Base-by-base conservation (phyloP, 92 coral and sea anemone species). In the Actinostola sp. region DNA sequence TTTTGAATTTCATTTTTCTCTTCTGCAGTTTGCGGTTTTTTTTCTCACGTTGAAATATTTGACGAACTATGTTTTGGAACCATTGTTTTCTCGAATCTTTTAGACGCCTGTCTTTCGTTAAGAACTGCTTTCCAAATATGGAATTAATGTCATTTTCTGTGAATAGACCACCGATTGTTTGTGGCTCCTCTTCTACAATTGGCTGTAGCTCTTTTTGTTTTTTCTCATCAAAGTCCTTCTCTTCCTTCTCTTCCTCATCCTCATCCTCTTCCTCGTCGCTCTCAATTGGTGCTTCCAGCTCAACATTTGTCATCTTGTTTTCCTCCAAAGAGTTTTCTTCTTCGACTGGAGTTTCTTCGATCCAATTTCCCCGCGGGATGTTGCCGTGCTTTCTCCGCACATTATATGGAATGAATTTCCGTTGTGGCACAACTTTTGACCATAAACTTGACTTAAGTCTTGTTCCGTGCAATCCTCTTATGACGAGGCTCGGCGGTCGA, bases 111-210 rank as follows among this genome's bases (percentile, higher is more conserved):
- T 25, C 54, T 8, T 31, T 27, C 17, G 58, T 15, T 45, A 39
- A 26, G 30, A 28, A 15, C 0, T 45, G 12, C 25, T 15, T 46
- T 46, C 48, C 61, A 19, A 33, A 1, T 15, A 50, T 33, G 0
- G 74, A 49, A 9, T 68, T 51, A 16, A 68, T 0, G 36, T 68
- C 74, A 0, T 19, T 68, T 33, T 50, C 61, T 1, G 57, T 56
- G 31, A 46, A 68, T 15, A 68, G 33, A 26, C 74, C 62, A 0
- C 74, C 74, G 34, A 68, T 68, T 8, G 74, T 45, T 30, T 57
- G 15, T 2, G 67, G 57, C 49, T 57, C 68, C 28, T 57, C 72
- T 68, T 48, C 74, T 46, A 51, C 70, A 50, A 41, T 11, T 21
- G 61, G 35, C 20, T 59, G 72, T 26, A n/a, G 38, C 35, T 53